These are phyloP conservation scores for Abrostola tripartita DNA, from an alignment of 2,888 invertebrate species.

Conservation along the genomic window DNA sequence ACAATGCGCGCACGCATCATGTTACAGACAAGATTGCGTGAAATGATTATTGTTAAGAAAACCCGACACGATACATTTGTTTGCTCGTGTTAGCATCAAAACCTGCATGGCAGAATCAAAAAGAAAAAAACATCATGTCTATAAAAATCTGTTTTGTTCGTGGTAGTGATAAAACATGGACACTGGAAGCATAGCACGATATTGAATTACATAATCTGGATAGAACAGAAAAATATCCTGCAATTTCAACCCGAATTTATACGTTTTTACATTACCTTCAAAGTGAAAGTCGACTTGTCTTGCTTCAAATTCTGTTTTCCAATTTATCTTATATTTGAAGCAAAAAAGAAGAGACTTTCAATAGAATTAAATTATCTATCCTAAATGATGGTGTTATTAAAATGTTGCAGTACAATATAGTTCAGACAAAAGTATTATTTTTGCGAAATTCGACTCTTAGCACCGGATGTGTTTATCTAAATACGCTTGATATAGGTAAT, in stretches of 20 bases:
- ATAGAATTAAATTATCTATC: too few species aligned
- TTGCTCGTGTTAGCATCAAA: slow-evolving; percentile 47
- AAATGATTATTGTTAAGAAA: slow-evolving; percentile 62
- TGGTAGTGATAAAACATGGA: not conserved
- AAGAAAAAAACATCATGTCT: not conserved
- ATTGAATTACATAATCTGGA: too few species aligned
- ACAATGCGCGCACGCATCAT: slow-evolving; percentile 55
- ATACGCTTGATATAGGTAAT: slow-evolving; percentile 44
- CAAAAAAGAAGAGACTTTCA: too few species aligned
- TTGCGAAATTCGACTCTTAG: slow-evolving; percentile 57
- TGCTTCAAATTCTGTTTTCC: too few species aligned
- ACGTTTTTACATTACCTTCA: too few species aligned
- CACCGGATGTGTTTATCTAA: slow-evolving; percentile 66
- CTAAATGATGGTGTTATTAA: too few species aligned
- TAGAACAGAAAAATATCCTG: too few species aligned
- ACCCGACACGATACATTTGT: slow-evolving; percentile 55
- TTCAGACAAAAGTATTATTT: slow-evolving; percentile 19
- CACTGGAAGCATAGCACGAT: too few species aligned
- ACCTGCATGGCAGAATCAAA: slow-evolving; percentile 19
- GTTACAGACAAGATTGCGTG: slow-evolving; percentile 70
- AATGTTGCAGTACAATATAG: not conserved
- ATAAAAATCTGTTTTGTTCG: not conserved
- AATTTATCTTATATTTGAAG: too few species aligned
- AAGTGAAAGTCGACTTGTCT: too few species aligned
- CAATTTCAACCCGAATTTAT: too few species aligned